Evolutionary conservation across 2,888 invertebrate genomes (phyloP), one percentile per base, ranked within the genome.

Genomic region (Hydropsyche betteni): DNA sequence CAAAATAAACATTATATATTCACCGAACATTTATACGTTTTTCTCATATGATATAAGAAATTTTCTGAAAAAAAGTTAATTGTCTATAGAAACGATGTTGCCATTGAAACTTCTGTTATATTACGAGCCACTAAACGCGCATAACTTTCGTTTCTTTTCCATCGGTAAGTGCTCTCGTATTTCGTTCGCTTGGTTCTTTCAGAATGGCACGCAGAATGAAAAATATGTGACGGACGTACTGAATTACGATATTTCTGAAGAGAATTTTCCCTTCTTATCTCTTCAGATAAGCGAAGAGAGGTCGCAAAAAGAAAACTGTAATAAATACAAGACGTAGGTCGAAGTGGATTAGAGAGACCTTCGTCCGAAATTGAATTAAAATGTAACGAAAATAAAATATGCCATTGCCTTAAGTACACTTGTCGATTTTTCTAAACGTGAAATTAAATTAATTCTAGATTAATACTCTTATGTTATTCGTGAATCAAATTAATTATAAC

Each of bases 181-280:
- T 58, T 58, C 24, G 58, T 58, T 24, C 58, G 58, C 16, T 58
- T 10, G 24, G 24, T 58, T 16, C 58, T 14, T 58, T 24, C 16
- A 58, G 58, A 58, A 58, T 58, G 58, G 16, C 58, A 0, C 16
- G 8, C 16, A 58, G 58, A 58, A 58, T 58, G 58, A 58, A 58
- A 58, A 58, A 58, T 58, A 58, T 58, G 58, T 58, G 58, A 58
- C 24, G 58, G 58, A 58, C 14, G 58, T 24, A 16, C 58, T 58
- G 58, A 58, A 58, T 58, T 58, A 58, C 58, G 58, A 58, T 14
- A 58, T 58, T 58, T 58, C 58, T 58, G 58, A 58, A 58, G 58
- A 58, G 16, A 24, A 58, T 44, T 44, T 44, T 44, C 44, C 4
- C 44, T 44, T 44, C 44, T 44, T 44, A 58, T 8, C 58, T 58